These are phyloP conservation scores for Rhabdophis nuchalis DNA, from an alignment of 2,797 vertebrate genomes.

Conservation along the genomic window DNA sequence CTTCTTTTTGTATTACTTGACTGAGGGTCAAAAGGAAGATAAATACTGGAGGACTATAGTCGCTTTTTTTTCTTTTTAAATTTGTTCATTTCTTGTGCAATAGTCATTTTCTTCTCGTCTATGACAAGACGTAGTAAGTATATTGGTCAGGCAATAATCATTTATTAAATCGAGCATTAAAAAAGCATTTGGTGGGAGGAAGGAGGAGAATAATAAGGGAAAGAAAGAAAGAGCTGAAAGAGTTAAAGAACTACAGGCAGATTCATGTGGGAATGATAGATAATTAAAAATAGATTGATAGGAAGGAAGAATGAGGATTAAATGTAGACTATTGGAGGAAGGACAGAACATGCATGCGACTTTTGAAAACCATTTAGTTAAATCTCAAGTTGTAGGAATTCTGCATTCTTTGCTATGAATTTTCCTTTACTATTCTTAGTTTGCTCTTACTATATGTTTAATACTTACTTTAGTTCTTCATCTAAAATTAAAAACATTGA, in stretches of 20 bases:
- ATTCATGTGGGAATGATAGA: background rate
- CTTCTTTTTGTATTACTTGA: background rate
- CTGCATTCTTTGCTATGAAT: background rate
- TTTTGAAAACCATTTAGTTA: background rate
- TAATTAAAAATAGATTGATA: background rate
- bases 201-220: background rate
- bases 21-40: background rate
- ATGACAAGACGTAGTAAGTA: too few species aligned
- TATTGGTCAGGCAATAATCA: background rate
- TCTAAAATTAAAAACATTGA: background rate
- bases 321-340: background rate
- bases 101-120: background rate
- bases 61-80: background rate
- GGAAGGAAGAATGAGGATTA: background rate
- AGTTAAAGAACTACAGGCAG: background rate
- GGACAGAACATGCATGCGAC: background rate
- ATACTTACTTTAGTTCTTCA: background rate
- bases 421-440: background rate
- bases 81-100: background rate
- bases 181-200: background rate
- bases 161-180: background rate
- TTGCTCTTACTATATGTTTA: background rate
- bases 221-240: background rate
- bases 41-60: background rate
- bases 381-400: background rate